Percentiles rank a stretch among this genome's conserved stretches.
Conservation (phyloP, 2,888 invertebrate species). For the Euproctis similis region DNA sequence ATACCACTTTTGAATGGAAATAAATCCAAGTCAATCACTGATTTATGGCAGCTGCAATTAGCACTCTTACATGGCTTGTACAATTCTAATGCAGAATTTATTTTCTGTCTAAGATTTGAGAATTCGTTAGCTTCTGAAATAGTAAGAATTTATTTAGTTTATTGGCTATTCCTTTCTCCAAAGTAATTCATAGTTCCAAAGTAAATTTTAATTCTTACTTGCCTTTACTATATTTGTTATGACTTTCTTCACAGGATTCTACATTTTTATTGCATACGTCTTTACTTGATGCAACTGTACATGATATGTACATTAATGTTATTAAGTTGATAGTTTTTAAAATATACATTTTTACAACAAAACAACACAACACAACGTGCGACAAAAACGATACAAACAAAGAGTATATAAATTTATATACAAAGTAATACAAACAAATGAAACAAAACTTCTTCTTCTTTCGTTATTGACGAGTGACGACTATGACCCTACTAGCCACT, state of each 20-base stretch:
- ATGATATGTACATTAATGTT: constrained; percentile 11
- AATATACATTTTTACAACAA: too few species aligned
- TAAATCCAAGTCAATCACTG: constrained; percentile 82
- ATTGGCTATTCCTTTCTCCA: too few species aligned
- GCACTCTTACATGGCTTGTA: constrained; percentile 73
- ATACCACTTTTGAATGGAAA: constrained; percentile 83
- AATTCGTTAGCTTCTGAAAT: constrained; percentile 64
- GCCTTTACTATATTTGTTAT: constrained; percentile 35
- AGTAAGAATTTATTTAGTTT: too few species aligned
- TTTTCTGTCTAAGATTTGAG: constrained; percentile 48
- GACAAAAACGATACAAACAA: too few species aligned
- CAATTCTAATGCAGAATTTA: constrained; percentile 63
- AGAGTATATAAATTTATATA: too few species aligned
- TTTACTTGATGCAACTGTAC: constrained; percentile 13
- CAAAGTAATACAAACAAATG: too few species aligned
- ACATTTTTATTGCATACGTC: constrained; percentile 23
- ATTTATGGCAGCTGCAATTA: constrained; percentile 79
- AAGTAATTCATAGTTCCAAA: not conserved
- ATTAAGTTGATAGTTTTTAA: constrained; percentile 9
- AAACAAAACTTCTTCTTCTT: too few species aligned
- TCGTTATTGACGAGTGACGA: too few species aligned
- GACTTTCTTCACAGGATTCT: constrained; percentile 20
- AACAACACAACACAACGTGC: too few species aligned
- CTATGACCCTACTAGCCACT: too few species aligned
- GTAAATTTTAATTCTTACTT: not conserved